A percentile compares a stretch with the other conserved stretches of the same genome.
Evolutionary conservation across 1,140 invertebrate species (phyloP).

Genomic region (Eriocheir sinensis): DNA sequence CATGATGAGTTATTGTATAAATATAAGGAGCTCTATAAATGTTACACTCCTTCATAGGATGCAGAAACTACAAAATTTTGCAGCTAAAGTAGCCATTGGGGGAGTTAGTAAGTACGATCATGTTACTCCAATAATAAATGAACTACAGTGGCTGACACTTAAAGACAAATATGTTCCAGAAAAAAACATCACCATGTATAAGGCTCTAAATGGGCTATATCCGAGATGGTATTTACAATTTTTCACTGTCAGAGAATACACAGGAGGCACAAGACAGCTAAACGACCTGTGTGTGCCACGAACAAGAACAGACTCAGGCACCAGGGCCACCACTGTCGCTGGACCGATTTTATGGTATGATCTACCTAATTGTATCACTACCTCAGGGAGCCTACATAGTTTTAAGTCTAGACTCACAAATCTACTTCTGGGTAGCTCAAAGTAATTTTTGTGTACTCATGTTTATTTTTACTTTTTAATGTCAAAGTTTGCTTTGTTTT

Average conservation of each 20-base stretch:
- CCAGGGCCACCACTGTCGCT: not conserved
- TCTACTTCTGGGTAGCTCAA: too few relatives aligned
- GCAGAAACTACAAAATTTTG: too few relatives aligned
- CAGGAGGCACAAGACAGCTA: not conserved
- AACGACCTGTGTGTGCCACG: not conserved
- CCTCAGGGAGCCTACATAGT: not conserved
- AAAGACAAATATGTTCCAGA: too few relatives aligned
- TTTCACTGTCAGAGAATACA: not conserved
- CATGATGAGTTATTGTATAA: constrained; percentile 1
- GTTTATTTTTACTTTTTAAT: too few relatives aligned
- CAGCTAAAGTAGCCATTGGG: too few relatives aligned
- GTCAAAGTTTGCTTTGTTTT: too few relatives aligned
- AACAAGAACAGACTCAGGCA: constrained; percentile 33
- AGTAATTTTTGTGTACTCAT: too few relatives aligned
- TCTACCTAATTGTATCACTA: not conserved
- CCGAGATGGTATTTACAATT: not conserved
- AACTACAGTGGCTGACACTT: constrained; percentile 14
- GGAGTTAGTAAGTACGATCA: too few relatives aligned
- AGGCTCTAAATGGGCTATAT: constrained; percentile 5
- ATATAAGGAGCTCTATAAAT: constrained; percentile 2
- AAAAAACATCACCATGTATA: too few relatives aligned
- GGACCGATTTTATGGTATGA: not conserved
- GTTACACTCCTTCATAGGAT: not conserved
- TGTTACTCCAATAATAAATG: not conserved
- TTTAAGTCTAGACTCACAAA: too few relatives aligned